Base-by-base conservation (phyloP, 2,888 invertebrate genomes). In the Drosophila paranaensis region DNA sequence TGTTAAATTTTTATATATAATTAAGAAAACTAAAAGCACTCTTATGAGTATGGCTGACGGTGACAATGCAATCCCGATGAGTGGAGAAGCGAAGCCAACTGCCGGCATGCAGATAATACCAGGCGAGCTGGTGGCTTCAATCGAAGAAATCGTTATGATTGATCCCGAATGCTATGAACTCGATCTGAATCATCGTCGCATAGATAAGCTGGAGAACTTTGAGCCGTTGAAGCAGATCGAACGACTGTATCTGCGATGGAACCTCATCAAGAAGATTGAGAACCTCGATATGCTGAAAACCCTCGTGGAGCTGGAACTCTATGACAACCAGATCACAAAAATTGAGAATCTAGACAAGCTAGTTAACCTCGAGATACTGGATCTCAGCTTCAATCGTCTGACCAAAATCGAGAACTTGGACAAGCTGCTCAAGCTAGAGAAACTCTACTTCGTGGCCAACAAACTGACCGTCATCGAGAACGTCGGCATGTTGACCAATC, bases 341-440 rank as follows among this genome's bases (percentile, higher is more conserved):
- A 97, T 99, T 81, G 98, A 98, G 92, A 98, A 98, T 92, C 94
- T 99, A 64, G 96, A 97, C 62, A 92, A 94, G 13, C 94, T 99
- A 13, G 95, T 96, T 2, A 98, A 98, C 93, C 94, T 99, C 53
- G 96, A 98, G 91, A 94, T 96, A 71, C 93, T 99, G 74, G 99
- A 99, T 93, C 92, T 99, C 48, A 99, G 99, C 6, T 99, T 98
- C 93, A 99, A 99, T 93, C 95, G 98, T 66, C 95, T 99, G 46
- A 95, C 95, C 81, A 96, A 96, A 91, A 97, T 99, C 63, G 95
- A 96, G 89, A 97, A 97, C 58, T 92, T 99, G 74, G 95, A 95
- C 1, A 95, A 95, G 60, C 93, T 99, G 76, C 84, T 93, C 6
- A 97, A 96, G 58, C 92, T 99, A 69, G 94, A 96, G 88, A 98